Percentiles rank a stretch among this genome's conserved stretches.
Conservation (phyloP, 2,797 vertebrate species). For the Malacoraja senta region DNA sequence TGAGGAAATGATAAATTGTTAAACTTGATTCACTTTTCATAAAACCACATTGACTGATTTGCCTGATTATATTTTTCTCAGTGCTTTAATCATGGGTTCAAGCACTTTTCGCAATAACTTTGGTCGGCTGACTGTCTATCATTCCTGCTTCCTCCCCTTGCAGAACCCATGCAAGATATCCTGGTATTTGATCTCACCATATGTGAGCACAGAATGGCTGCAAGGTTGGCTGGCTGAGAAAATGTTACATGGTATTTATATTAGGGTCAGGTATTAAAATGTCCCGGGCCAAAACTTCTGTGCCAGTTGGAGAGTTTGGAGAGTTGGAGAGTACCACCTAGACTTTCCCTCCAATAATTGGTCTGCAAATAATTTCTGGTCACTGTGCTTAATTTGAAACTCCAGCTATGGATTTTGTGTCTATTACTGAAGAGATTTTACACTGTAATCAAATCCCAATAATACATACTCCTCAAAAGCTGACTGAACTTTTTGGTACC, state of each 20-base stretch:
- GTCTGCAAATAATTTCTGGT: not conserved
- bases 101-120: too few species aligned
- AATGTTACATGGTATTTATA: not conserved
- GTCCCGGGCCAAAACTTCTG: too few species aligned
- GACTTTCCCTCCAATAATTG: not conserved
- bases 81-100: too few species aligned
- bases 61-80: too few species aligned
- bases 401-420: not conserved
- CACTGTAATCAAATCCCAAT: not conserved
- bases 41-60: too few species aligned
- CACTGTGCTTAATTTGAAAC: not conserved
- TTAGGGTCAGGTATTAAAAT: not conserved
- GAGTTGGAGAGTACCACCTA: too few species aligned
- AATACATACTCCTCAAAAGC: not conserved
- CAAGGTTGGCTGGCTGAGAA: not conserved
- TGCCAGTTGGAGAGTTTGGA: not conserved
- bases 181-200: not conserved
- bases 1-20: too few species aligned
- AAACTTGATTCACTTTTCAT: too few species aligned
- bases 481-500: not conserved
- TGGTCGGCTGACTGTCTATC: too few species aligned
- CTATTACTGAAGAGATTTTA: not conserved
- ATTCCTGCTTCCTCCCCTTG: too few species aligned
- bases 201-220: not conserved
- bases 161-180: not conserved